Evolutionary conservation across 2,888 invertebrate species (phyloP).

Genomic region (Lobophora halterata): DNA sequence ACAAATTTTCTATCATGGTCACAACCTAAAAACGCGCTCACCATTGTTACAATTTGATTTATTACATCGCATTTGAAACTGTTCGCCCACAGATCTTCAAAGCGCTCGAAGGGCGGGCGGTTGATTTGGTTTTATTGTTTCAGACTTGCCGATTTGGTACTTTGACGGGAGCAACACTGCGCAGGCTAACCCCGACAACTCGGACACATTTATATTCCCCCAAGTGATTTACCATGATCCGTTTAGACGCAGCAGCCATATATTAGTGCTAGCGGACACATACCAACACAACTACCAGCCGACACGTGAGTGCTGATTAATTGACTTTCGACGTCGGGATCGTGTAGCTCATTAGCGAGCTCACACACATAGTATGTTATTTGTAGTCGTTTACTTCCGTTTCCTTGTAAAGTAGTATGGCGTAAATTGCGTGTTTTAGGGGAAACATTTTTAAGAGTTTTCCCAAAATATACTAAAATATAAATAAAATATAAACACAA

Average conservation of each 20-base stretch:
- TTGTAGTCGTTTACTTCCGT: too few relatives aligned
- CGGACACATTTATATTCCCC: slow-evolving; percentile 88
- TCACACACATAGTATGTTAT: not conserved
- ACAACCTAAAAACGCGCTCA: not conserved
- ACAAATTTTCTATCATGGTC: not conserved
- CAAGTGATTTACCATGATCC: slow-evolving; percentile 90
- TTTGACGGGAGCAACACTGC: slow-evolving; percentile 88
- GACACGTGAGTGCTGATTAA: slow-evolving; percentile 50
- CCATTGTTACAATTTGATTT: not conserved
- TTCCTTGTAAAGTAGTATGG: too few relatives aligned
- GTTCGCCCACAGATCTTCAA: slow-evolving; percentile 7
- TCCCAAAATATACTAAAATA: too few relatives aligned
- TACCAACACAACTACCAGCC: slow-evolving; percentile 83
- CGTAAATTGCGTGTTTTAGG: too few relatives aligned
- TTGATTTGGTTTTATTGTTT: slow-evolving; percentile 36
- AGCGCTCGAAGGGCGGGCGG: slow-evolving; percentile 6
- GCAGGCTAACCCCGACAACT: slow-evolving; percentile 83
- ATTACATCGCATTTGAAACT: not conserved
- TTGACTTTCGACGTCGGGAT: slow-evolving; percentile 2
- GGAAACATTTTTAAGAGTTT: too few relatives aligned
- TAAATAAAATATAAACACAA: too few relatives aligned
- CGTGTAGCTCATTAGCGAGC: not conserved
- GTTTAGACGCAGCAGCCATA: slow-evolving; percentile 87
- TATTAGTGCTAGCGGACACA: slow-evolving; percentile 89
- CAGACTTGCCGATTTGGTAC: slow-evolving; percentile 87